Evolutionary conservation across 2,888 invertebrate species (phyloP), one percentile per base, ranked within the genome.

Genomic region (Siphlonurus alternatus): DNA sequence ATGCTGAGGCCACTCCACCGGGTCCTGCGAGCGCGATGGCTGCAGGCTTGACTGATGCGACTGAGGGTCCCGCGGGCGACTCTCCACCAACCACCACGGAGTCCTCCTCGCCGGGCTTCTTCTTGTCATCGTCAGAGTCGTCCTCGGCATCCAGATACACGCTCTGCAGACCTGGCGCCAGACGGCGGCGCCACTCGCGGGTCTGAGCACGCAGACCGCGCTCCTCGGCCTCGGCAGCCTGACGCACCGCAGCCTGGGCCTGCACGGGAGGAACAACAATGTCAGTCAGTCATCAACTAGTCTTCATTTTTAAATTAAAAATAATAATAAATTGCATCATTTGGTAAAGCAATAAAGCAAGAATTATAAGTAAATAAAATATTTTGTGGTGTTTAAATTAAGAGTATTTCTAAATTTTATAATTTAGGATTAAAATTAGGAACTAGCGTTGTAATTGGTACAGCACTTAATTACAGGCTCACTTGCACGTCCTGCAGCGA

Each of bases 11-110:
- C 2, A 78, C 75, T 5, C 79, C 80, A 53, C 79, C 79, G 54
- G 73, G 73, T 53, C 80, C 80, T 3, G 80, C 78, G 61, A 80
- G 70, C 1, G 79, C 78, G 63, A 79, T 74, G 2, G 78, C 80
- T 54, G 75, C 74, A 7, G 80, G 80, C 65, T 76, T 75, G 22
- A 78, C 78, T 71, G 78, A 77, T 1, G 80, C 77, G 63, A 76
- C 73, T 51, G 76, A 75, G 2, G 76, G 75, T 66, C 75, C 75
- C 61, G 25, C 10, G 59, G 22, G 15, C 19, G 65, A 22, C 20
- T n/a, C 54, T 23, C 62, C 66, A 7, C 59, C 53, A 2, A 64
- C 61, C 7, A 62, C 62, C n/a, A 62, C 62, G 23, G 62, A 63
- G 22, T 65, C 68, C 69, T 69, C 67, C 23, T 71, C 70, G 20